Base-by-base conservation (phyloP, 2,797 vertebrate species). In the Tadarida brasiliensis region DNA sequence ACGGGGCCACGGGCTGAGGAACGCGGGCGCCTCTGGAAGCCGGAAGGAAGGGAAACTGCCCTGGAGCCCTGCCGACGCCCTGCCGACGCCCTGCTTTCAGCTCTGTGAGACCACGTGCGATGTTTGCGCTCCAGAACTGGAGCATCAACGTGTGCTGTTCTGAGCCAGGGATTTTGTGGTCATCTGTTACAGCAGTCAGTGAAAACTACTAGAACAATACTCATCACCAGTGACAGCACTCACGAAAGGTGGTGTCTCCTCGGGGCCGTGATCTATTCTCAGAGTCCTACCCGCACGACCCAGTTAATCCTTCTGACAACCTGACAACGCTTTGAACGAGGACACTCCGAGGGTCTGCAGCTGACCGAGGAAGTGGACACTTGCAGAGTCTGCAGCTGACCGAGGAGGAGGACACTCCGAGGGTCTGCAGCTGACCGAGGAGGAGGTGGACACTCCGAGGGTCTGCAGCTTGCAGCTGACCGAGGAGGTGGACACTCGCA, bases 301-400 rank as follows among this genome's bases (percentile, higher is more conserved):
- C 67, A 15, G 22, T 17, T 51, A 17, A 39, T 30, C 8, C 33
- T 39, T 9, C 4, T 9, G 9, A 4, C 12, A 10, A 26, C 22
- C n/a, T 17, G 2, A 65, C 30, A 20, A 73, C 35, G 0, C 5
- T 1, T 12, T 2, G 4, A 3, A 51, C 33, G 1, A 1, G 7
- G 73, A 30, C 56, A 35, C 22, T 1, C 17, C 47, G 5, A 8
- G 39, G 39, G 39, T 44, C 39, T n/a, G n/a, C n/a, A 7, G 39
- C 39, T 44, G 0, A 8, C 5, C 1, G 20, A 4, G 4, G 5
- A 51, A 33, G 1, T 1, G 7, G 74, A 30, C 56, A n/a, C 22
- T 1, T 15, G 39, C 3, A 8, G 8, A 11, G 39, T 10, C 90
- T 3, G 2, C 20, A 56, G 28, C 54, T 49, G 5, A 71, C 54